A percentile compares a stretch with the other conserved stretches of the same genome.
These are phyloP conservation scores for Andrena bucephala DNA, from an alignment of 2,888 invertebrate genomes.

Conservation along the genomic window DNA sequence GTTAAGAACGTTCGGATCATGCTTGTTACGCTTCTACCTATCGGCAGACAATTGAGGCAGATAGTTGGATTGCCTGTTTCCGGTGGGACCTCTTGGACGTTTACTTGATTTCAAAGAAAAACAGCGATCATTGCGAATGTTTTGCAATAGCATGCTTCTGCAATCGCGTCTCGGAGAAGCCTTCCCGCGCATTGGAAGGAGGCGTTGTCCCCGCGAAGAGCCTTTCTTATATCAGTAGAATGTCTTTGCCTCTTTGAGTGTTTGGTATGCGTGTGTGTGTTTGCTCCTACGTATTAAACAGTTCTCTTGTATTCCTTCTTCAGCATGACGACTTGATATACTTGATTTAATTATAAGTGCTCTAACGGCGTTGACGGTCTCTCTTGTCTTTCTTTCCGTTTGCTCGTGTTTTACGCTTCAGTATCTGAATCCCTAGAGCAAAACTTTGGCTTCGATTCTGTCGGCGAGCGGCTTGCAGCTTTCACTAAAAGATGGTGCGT, in stretches of 20 bases:
- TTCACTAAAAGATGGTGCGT: constrained; percentile 39
- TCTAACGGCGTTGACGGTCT: constrained; percentile 48
- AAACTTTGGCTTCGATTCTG: constrained; percentile 63
- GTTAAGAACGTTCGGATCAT: not conserved
- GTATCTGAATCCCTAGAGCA: constrained; percentile 47
- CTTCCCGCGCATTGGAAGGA: constrained; percentile 32
- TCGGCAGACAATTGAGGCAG: not conserved
- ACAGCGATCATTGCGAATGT: constrained; percentile 49
- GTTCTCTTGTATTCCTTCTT: constrained; percentile 60
- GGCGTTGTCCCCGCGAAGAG: constrained; percentile 30
- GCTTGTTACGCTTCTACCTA: not conserved
- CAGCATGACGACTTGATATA: constrained; percentile 68
- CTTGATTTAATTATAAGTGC: constrained; percentile 36
- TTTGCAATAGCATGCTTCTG: constrained; percentile 77
- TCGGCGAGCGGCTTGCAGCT: constrained; percentile 57
- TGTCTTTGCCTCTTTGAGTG: constrained; percentile 50
- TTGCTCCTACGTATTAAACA: constrained; percentile 48
- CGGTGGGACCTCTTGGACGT: not conserved
- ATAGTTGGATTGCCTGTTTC: not conserved
- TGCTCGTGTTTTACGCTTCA: constrained; percentile 58
- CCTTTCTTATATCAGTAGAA: constrained; percentile 42
- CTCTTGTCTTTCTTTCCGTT: constrained; percentile 27
- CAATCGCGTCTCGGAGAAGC: constrained; percentile 48
- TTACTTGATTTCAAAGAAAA: constrained; percentile 28
- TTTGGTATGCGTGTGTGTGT: constrained; percentile 62